Percentiles rank a stretch among this genome's conserved stretches.
These are phyloP conservation scores for Aquatica leii DNA, from an alignment of 2,888 invertebrate species.

Conservation along the genomic window DNA sequence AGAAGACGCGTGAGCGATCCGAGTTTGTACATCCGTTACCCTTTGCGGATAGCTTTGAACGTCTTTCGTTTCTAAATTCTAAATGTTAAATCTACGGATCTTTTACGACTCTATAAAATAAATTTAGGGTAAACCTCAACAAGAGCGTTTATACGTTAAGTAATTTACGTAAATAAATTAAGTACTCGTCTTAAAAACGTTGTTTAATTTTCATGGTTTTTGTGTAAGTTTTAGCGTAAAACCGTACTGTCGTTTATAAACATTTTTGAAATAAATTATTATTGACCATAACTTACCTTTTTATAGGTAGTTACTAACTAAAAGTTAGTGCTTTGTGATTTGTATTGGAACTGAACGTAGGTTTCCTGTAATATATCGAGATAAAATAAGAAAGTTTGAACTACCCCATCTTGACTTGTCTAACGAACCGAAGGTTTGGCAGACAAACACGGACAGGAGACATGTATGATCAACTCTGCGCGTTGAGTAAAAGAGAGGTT, in stretches of 20 bases:
- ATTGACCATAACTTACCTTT: conserved; percentile 29
- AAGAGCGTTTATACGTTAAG: conserved; percentile 13
- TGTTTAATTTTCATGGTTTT: neutral
- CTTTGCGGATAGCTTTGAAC: conserved; percentile 44
- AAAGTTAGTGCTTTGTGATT: conserved; percentile 33
- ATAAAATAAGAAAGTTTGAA: conserved; percentile 39
- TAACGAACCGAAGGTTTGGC: conserved; percentile 55
- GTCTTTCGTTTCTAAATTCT: conserved; percentile 38
- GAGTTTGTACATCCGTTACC: conserved; percentile 41
- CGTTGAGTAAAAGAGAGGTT: conserved; percentile 38
- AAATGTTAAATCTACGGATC: conserved; percentile 35
- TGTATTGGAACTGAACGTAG: conserved; percentile 34
- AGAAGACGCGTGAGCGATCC: conserved; percentile 48
- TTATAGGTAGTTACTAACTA: conserved; percentile 15
- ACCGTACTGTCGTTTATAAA: neutral
- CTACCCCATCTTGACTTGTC: conserved; percentile 49
- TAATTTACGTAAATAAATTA: neutral
- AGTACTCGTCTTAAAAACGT: neutral
- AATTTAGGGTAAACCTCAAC: conserved; percentile 20
- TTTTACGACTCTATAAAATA: conserved; percentile 31
- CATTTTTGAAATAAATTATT: conserved; percentile 28
- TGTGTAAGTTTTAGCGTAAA: neutral
- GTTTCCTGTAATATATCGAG: conserved; percentile 37
- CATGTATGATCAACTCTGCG: conserved; percentile 39
- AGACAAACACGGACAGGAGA: conserved; percentile 46